phyloP scores from a whole-genome alignment of 2,113 vertebrate genomes.

The Sisor rabdophorus region DNA sequence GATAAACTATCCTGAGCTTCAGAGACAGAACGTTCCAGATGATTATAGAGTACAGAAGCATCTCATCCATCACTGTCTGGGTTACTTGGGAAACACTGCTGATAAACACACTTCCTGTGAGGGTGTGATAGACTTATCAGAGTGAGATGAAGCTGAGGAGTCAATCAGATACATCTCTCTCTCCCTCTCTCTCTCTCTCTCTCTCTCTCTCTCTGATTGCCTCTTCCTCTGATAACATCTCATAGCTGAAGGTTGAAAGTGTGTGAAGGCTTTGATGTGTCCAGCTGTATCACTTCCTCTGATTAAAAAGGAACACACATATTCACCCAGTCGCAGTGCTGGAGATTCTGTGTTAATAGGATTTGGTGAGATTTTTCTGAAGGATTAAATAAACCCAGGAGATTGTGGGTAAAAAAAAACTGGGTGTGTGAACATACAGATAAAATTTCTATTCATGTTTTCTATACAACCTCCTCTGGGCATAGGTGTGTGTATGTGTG shows the following conservation, averaged over 20 bases:
- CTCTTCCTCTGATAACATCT: constrained; percentile 5
- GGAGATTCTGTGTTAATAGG: not conserved
- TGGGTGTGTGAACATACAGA: constrained; percentile 21
- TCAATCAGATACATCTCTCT: not conserved
- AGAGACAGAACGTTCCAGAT: not conserved
- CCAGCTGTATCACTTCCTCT: not conserved
- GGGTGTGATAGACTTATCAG: not conserved
- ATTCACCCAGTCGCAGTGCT: not conserved
- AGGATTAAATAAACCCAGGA: not conserved
- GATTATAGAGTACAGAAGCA: too few species aligned
- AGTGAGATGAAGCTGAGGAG: not conserved
- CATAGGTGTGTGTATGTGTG: constrained; percentile 5
- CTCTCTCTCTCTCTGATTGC: not conserved
- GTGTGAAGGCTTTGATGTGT: constrained; percentile 16
- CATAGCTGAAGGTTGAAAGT: constrained; percentile 4
- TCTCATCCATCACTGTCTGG: too few species aligned
- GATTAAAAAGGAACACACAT: not conserved
- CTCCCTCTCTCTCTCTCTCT: not conserved
- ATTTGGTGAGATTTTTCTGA: not conserved
- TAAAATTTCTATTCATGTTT: constrained; percentile 4
- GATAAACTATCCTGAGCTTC: not conserved
- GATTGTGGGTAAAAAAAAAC: constrained; percentile 1
- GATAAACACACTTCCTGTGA: constrained; percentile 13
- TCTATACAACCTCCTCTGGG: not conserved
- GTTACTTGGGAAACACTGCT: not conserved